These are phyloP conservation scores for Rhinoptilus africanus DNA, from an alignment of 2,113 vertebrate genomes.

Conservation along the genomic window DNA sequence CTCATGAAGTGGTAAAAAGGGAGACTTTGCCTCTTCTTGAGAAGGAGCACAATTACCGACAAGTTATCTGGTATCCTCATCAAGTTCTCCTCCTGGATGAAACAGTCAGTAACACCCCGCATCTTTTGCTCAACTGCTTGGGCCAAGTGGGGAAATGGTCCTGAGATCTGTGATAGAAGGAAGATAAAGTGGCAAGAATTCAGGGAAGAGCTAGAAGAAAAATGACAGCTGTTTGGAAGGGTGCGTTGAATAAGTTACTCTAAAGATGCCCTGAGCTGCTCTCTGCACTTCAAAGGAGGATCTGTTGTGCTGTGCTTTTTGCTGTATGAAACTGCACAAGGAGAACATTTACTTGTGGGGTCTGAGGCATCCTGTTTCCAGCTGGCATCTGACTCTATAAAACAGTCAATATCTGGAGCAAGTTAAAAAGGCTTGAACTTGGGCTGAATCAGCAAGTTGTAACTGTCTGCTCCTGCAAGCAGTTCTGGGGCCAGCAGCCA, in stretches of 20 bases:
- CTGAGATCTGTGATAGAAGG: background rate
- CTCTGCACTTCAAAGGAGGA: background rate
- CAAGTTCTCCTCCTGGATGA: background rate
- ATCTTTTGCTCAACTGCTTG: background rate
- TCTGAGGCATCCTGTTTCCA: background rate
- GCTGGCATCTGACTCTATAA: background rate
- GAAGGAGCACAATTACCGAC: background rate
- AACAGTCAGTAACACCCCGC: background rate
- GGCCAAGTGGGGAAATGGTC: background rate
- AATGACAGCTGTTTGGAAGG: background rate
- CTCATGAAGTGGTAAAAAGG: background rate
- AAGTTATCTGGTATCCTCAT: background rate
- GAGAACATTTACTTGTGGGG: background rate
- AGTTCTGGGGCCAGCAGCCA: background rate
- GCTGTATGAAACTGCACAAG: background rate
- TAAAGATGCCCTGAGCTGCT: background rate
- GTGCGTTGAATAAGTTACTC: background rate
- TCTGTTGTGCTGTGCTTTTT: background rate
- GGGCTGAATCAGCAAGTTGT: background rate
- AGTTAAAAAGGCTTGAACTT: background rate
- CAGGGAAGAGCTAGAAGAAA: background rate
- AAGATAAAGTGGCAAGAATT: background rate
- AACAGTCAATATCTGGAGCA: background rate
- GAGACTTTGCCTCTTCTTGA: background rate
- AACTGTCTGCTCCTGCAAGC: background rate